These are phyloP conservation scores for Gouania willdenowi DNA, from an alignment of 2,797 vertebrate species.

Conservation along the genomic window DNA sequence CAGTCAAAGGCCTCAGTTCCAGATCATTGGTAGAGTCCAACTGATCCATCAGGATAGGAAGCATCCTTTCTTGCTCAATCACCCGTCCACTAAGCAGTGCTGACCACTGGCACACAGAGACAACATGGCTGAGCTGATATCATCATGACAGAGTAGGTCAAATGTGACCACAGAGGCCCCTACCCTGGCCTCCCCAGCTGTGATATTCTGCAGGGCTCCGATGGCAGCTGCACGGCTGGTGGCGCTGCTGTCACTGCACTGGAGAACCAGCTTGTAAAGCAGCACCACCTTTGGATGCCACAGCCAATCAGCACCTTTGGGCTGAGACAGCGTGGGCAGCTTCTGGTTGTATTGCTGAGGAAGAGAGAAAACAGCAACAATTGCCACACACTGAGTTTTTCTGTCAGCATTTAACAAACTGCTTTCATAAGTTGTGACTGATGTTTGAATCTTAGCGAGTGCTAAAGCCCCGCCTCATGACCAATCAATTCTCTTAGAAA, in stretches of 20 bases:
- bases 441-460: too few relatives aligned
- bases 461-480: too few relatives aligned
- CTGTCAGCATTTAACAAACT: too few relatives aligned
- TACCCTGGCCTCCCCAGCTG: slow-evolving; percentile 87
- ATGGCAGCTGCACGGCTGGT: slow-evolving; percentile 84
- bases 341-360: slow-evolving; percentile 76
- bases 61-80: slow-evolving; percentile 88
- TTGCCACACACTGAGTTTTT: too few relatives aligned
- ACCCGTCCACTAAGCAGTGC: slow-evolving; percentile 85
- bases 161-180: slow-evolving; percentile 8
- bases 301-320: slow-evolving; percentile 91
- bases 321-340: slow-evolving; percentile 81
- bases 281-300: slow-evolving; percentile 90
- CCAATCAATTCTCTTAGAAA: too few relatives aligned
- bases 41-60: slow-evolving; percentile 86
- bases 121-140: background rate
- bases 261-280: slow-evolving; percentile 85
- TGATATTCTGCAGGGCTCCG: slow-evolving; percentile 93
- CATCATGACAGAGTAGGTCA: too few relatives aligned
- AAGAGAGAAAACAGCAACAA: background rate
- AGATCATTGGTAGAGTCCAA: slow-evolving; percentile 80
- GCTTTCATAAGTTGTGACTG: too few relatives aligned
- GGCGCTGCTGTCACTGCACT: slow-evolving; percentile 79
- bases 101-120: slow-evolving; percentile 79
- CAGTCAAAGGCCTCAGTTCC: slow-evolving; percentile 86